Base-by-base conservation (phyloP, 2,888 invertebrate species). In the Chydorus sphaericus region DNA sequence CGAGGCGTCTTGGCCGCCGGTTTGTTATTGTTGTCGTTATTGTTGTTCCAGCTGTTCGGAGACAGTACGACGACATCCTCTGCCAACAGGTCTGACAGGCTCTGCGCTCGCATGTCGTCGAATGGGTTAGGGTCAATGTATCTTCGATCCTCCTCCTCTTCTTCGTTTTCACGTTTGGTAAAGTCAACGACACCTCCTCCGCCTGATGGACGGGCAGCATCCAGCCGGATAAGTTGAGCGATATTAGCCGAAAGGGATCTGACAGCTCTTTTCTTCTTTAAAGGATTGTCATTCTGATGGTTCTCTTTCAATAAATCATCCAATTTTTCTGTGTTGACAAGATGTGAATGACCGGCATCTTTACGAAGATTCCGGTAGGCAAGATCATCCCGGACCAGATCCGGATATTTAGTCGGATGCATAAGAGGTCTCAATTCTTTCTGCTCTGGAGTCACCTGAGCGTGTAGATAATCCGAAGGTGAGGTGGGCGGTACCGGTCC, bases 321-420 rank as follows among this genome's bases (percentile, higher is more conserved):
- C 51, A 63, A 54, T 38, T 62, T 62, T 8, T 61, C 58, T 4
- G 59, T 60, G 48, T 63, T 62, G 6, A 62, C 57, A n/a, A 38
- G 31, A 3, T 44, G 44, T 5, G 28, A n/a, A 38, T 59, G 53
- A 3, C 52, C 49, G 1, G 48, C 73, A 70, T 91, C 91, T 70
- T 90, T 91, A 18, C 92, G 77, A 54, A 92, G 72, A 63, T 81
- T 83, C 63, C 92, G 75, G 65, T 83, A 90, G 0, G 91, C 91
- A 66, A 91, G 72, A 71, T 92, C 91, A 68, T 92, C 91, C 61
- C 83, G 81, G 1, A 90, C 82, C 26, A 89, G 71, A 68, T 91
- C 89, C 0, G 90, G 90, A 50, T 81, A 81, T 63, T 78, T 77
- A 65, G 79, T 76, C 23, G 81, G 78, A 62, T 80, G 75, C 67